Evolutionary conservation across 2,888 invertebrate species (phyloP), one percentile per base, ranked within the genome.

Genomic region (Cheilosia vernalis): DNA sequence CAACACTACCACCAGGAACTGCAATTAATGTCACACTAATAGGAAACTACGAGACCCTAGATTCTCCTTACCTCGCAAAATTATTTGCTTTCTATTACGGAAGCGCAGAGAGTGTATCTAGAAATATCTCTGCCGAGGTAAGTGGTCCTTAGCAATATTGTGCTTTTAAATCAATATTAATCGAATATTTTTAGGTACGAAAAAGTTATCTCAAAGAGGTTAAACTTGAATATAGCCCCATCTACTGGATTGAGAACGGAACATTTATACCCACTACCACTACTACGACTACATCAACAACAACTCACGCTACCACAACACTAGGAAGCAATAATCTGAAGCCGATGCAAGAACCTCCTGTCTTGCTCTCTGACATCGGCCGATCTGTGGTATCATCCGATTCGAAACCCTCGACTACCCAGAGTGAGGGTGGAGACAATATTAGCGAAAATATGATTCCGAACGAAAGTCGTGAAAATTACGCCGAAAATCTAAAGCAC

Each of bases 11-110:
- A 90, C 95, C 96, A 4, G 97, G 96, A 33, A 97, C 97, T 0
- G 96, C 95, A 2, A 95, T 96, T 64, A 97, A 97, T 90, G 96
- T 97, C 0, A 96, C 96, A 0, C 93, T 97, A 19, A 93, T 93
- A 66, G 97, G 96, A 2, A 95, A 95, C 89, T 94, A 95, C 88
- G 95, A 96, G 0, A 95, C 95, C 81, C 93, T 95, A 69, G 96
- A 97, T 88, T 94, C 95, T 0, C 96, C 95, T 37, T 97, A 96
- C 89, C 94, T 93, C 30, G 96, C 95, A 5, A 95, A 94, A 79
- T 92, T 97, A 51, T 94, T 95, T 63, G 95, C 96, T 10, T 92
- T 90, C 84, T 92, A 91, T 87, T 88, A 90, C 17, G 92, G 90
- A 81, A 90, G 89, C 61, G 89, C 91, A 21, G 91, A 90, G 42